A percentile compares a stretch with the other conserved stretches of the same genome.
Evolutionary conservation across 2,888 invertebrate genomes (phyloP).

Genomic region (Trichogramma dendrolimi): DNA sequence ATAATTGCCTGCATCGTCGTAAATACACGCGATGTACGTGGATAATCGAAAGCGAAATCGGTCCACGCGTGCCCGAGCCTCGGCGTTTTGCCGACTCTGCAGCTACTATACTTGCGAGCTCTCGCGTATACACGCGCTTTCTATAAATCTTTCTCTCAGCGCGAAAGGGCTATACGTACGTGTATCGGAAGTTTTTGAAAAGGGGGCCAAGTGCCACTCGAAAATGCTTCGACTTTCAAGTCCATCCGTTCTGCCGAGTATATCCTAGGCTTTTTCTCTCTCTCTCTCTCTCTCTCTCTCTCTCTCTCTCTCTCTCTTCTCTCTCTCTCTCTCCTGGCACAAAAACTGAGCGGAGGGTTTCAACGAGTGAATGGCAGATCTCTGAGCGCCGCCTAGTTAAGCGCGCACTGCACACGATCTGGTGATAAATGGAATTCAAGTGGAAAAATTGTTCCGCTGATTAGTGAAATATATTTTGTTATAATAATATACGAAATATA

Average conservation of each 20-base stretch:
- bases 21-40: not conserved
- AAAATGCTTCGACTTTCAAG: not conserved
- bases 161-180: not conserved
- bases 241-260: too few relatives aligned
- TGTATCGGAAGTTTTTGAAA: conserved; percentile 8
- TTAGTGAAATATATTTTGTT: too few relatives aligned
- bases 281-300: not conserved
- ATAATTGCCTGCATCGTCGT: not conserved
- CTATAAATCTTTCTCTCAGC: too few relatives aligned
- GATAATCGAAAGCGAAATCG: conserved; percentile 7
- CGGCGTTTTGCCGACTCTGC: too few relatives aligned
- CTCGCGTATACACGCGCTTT: too few relatives aligned
- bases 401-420: too few relatives aligned
- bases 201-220: conserved; percentile 6
- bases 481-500: too few relatives aligned
- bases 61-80: not conserved
- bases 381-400: too few relatives aligned
- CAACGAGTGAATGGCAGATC: not conserved
- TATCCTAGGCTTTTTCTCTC: not conserved
- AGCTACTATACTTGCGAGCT: too few relatives aligned
- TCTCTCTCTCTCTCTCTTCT: not conserved
- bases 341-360: not conserved
- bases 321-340: not conserved
- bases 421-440: too few relatives aligned
- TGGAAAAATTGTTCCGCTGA: too few relatives aligned